Base-by-base conservation (phyloP, 2,113 vertebrate species). In the Callipepla squamata region DNA sequence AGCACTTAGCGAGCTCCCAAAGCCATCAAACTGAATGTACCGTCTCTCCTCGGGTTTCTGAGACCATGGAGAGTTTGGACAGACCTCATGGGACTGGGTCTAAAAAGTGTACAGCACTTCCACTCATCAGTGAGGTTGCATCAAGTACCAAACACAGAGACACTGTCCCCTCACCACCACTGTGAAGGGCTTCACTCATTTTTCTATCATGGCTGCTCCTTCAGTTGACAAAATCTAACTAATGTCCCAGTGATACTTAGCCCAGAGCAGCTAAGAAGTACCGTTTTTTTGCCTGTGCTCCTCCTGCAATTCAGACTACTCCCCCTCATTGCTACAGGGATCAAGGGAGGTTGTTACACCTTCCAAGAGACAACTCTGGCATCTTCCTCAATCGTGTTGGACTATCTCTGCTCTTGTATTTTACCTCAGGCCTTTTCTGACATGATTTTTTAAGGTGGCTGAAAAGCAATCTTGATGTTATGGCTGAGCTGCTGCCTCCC, bases 101-200 rank as follows among this genome's bases (percentile, higher is more conserved):
- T 28, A 9, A 25, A 38, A 78, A 32, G 2, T 0, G 26, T 32
- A 4, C 10, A 5, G 4, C 1, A 2, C 2, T 10, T 42, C 40
- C 59, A 3, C 38, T 30, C 5, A 4, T 42, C 0, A 4, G 58
- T 55, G 19, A 1, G 10, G 20, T 22, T 2, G 1, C 50, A 17
- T 4, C 57, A 63, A 40, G 1, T 21, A 14, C 11, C 7, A 1
- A 26, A 68, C 53, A 3, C 63, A 42, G 44, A 80, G 23, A 51
- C 25, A 7, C 8, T 4, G 1, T 11, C 50, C 13, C 22, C 48
- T 62, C 80, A 58, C 26, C 25, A 55, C 11, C 36, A 23, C 51
- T 93, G 38, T 6, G 12, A 72, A 72, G 23, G 13, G 7, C 23
- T 85, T 53, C 53, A 5, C 13, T 47, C 5, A 0, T 22, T 47